Base-by-base conservation (phyloP, 2,888 invertebrate genomes). In the Barypeithes pellucidus region DNA sequence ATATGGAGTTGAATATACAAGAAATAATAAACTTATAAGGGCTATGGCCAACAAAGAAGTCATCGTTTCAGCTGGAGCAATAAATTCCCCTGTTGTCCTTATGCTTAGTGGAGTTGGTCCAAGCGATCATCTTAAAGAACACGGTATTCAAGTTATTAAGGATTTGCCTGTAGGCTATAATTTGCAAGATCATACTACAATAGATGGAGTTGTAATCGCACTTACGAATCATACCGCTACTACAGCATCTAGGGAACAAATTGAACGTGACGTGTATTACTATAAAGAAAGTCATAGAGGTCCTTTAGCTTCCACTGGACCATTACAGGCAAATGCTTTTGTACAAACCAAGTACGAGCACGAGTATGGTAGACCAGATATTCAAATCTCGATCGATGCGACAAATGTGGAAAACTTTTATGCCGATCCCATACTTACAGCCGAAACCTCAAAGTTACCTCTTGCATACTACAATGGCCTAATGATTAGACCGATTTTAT, bases 151-250 rank as follows among this genome's bases (percentile, higher is more conserved):
- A 1, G 88, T 92, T 0, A 82, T 93, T 3, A 86, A 89, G 52
- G 89, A 94, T 84, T 85, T 93, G 60, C 89, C 89, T 57, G 94
- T 94, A 0, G 94, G 94, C 0, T 86, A 88, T 77, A 94, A 94
- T 83, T 86, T 94, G 0, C 93, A 93, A 81, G 92, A 94, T 80
- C 94, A 94, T 80, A 88, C 93, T 0, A 93, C 93, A 0, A 88
- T 90, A 7, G 89, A 90, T 78, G 90, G 89, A 1, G 84, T 91
- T 1, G 80, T 90, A 0, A 82, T 91, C 72, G 87, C 87, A 0
- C 80, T 92, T 12, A 87, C 88, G 0, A 90, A 91, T 78, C 86
- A 88, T 82, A 88, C 89, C 0, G 86, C 89, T 0, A 90, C 90
- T 4, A 79, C 84, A 63, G 85, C 88, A 0, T 79, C 78, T 76